Base-by-base conservation (phyloP, 2,113 vertebrate genomes). In the Galeopterus variegatus region DNA sequence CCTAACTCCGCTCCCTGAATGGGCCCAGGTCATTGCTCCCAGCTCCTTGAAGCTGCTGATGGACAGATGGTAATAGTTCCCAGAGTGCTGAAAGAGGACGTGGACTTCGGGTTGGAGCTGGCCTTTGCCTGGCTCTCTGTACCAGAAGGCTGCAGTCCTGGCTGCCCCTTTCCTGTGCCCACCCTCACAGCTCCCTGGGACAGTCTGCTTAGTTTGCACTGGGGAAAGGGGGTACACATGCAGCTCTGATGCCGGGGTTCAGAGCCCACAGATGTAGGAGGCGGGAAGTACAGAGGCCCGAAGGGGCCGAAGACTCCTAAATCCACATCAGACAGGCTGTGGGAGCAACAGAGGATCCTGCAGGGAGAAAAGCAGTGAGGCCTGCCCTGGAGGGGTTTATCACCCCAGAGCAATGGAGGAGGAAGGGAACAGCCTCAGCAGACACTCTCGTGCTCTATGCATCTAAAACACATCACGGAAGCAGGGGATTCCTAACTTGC, bases 11-110 rank as follows among this genome's bases (percentile, higher is more conserved):
- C 65, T 72, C 80, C 73, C 24, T 17, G 70, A 70, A 98, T 0
- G 45, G 96, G 96, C 89, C 95, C 90, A 92, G 31, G 79, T 91
- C 87, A 97, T 91, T 77, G 41, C 93, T 96, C 87, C 70, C 88
- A 72, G 82, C 93, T 41, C 41, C 41, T 41, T 41, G 41, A 41
- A 41, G 41, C 41, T 41, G 41, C 41, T 41, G 41, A 41, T 41
- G 41, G 41, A 41, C 41, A 41, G 41, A 41, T 41, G 31, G 79
- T 91, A 89, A 97, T 91, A 84, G 41, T 92, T 96, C 87, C 70
- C 88, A 72, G 82, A 93, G 86, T 52, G 92, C 60, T 94, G 97
- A 97, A 77, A 97, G 69, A 69, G 84, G 95, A 54, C 2, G 1
- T 0, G 33, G 48, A 41, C 87, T 65, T 31, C 9, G 5, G 41